Evolutionary conservation across 2,797 vertebrate species (phyloP).

Genomic region (Phataginus tetradactyla): DNA sequence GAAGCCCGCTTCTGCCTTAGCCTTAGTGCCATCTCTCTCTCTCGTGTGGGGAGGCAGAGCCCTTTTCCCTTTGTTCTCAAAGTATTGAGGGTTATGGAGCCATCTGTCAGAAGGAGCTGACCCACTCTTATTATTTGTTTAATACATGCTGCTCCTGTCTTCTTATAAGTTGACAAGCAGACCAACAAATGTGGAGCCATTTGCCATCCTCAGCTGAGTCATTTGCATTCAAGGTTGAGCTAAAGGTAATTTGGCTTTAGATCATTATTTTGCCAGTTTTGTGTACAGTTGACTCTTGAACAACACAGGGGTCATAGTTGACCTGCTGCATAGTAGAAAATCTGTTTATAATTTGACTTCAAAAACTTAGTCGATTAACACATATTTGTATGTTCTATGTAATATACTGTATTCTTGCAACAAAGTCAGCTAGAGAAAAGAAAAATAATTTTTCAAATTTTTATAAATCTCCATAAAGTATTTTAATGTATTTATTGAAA

Average conservation of each 20-base stretch:
- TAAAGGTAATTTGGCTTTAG: background rate
- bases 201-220: background rate
- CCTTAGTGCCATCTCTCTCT: background rate
- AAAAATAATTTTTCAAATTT: too few species aligned
- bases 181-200: background rate
- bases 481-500: too few species aligned
- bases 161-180: background rate
- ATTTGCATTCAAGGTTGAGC: background rate
- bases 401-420: too few species aligned
- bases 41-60: background rate
- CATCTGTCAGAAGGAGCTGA: background rate
- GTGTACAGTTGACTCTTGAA: background rate
- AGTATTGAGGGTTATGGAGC: background rate
- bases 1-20: background rate
- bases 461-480: too few species aligned
- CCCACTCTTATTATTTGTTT: background rate
- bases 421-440: too few species aligned
- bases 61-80: background rate
- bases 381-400: too few species aligned
- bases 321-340: too few species aligned
- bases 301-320: too few species aligned
- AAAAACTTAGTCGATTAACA: too few species aligned
- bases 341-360: too few species aligned
- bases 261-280: constrained; percentile 1
- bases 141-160: background rate